Conservation (phyloP, 53 echinoderm and acorn worm genomes). For the Echinarachnius parma region DNA sequence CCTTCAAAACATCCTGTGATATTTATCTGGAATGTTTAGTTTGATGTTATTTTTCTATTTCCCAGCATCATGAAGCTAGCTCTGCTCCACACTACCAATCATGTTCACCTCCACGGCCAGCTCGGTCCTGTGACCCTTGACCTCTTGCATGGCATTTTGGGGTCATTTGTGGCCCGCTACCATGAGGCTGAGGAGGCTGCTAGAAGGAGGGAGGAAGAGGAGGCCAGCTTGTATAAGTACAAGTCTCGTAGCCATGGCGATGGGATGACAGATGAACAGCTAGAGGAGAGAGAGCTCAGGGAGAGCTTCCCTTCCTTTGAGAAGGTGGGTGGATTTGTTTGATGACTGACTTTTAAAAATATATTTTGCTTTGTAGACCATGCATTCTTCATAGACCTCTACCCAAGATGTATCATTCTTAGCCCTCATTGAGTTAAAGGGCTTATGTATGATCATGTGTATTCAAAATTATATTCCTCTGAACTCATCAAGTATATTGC, state of each 20-base stretch:
- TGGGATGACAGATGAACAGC: constrained; percentile 79
- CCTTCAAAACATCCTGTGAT: constrained; percentile 57
- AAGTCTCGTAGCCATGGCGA: constrained; percentile 84
- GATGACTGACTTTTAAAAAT: neutral
- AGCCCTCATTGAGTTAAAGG: too few species aligned
- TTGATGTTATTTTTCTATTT: neutral
- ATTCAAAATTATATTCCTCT: too few species aligned
- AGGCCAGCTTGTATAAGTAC: constrained; percentile 75
- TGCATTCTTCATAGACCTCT: too few species aligned
- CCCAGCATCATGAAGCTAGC: constrained; percentile 62
- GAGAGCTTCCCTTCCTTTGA: constrained; percentile 83
- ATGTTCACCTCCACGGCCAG: constrained; percentile 44
- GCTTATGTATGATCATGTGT: too few species aligned
- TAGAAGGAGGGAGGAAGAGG: constrained; percentile 73
- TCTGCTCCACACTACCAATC: constrained; percentile 59
- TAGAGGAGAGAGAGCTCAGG: constrained; percentile 83
- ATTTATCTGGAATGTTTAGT: too few species aligned
- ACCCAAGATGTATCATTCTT: too few species aligned
- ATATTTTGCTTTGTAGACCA: too few species aligned
- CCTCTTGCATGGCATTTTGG: constrained; percentile 56
- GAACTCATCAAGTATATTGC: too few species aligned
- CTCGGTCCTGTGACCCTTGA: constrained; percentile 38
- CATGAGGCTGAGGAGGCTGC: constrained; percentile 71
- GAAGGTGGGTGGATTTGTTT: constrained; percentile 49
- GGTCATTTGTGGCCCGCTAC: constrained; percentile 64